A percentile compares a stretch with the other conserved stretches of the same genome.
phyloP scores from a whole-genome alignment of 2,797 vertebrate species.

The Lutra lutra region DNA sequence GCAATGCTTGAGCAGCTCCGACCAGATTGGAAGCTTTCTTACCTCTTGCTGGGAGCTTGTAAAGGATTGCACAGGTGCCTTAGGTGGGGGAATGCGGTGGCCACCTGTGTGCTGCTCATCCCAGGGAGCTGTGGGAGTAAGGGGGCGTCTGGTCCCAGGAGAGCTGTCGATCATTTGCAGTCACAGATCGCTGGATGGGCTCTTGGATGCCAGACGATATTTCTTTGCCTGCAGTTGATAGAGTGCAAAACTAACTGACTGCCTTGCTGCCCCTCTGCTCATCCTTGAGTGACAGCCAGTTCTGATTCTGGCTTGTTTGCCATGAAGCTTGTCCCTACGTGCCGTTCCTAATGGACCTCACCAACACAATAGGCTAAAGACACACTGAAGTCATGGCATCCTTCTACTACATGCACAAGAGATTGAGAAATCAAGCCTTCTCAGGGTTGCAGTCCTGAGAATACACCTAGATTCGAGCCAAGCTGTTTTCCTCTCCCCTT shows the following conservation, averaged over 20 bases:
- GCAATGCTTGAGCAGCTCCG: neutral
- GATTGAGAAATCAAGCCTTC: conserved; percentile 61
- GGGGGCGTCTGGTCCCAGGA: conserved; percentile 69
- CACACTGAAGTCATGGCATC: conserved; percentile 78
- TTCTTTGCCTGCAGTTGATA: conserved; percentile 54
- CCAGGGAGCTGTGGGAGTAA: conserved; percentile 74
- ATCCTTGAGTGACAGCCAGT: conserved; percentile 71
- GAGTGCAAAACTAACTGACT: conserved; percentile 68
- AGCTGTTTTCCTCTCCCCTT: conserved; percentile 53
- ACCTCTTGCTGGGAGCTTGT: conserved; percentile 73
- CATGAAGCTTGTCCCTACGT: conserved; percentile 64
- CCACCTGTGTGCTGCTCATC: conserved; percentile 84
- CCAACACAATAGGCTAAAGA: conserved; percentile 75
- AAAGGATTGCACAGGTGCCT: conserved; percentile 74
- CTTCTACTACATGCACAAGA: conserved; percentile 62
- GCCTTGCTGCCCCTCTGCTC: conserved; percentile 70
- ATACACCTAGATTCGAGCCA: conserved; percentile 67
- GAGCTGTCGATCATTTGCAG: conserved; percentile 78
- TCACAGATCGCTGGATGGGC: conserved; percentile 68
- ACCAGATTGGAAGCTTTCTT: conserved; percentile 52
- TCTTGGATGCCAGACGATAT: conserved; percentile 40
- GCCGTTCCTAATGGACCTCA: conserved; percentile 72
- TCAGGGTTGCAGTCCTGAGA: conserved; percentile 66
- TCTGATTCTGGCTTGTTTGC: conserved; percentile 75
- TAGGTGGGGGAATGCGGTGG: conserved; percentile 69